Percentiles rank a stretch among this genome's conserved stretches.
Conservation (phyloP, 2,797 vertebrate species). For the Sebastes matsubarae region DNA sequence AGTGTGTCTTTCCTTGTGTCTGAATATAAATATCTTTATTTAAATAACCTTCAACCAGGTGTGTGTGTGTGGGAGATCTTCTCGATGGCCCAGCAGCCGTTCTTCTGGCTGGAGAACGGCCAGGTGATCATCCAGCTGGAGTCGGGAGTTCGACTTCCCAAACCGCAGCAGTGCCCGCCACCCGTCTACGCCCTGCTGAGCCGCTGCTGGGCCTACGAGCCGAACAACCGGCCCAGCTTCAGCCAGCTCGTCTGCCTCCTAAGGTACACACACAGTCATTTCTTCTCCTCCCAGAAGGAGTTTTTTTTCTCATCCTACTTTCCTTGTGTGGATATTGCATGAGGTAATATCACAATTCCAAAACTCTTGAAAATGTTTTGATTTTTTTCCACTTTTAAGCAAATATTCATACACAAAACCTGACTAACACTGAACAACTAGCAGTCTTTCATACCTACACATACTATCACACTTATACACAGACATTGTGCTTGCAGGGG, state of each 20-base stretch:
- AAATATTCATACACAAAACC: too few species aligned
- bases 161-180: slow-evolving; percentile 90
- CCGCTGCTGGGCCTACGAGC: slow-evolving; percentile 94
- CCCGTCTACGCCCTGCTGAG: slow-evolving; percentile 92
- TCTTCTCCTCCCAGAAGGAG: background rate
- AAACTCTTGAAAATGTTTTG: background rate
- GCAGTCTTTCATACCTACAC: too few species aligned
- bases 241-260: slow-evolving; percentile 91
- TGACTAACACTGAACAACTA: too few species aligned
- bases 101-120: slow-evolving; percentile 97
- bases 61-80: slow-evolving; percentile 99
- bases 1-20: background rate
- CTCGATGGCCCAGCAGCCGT: slow-evolving; percentile 93
- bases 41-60: slow-evolving; percentile 73
- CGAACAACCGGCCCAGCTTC: slow-evolving; percentile 89
- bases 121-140: slow-evolving; percentile 96
- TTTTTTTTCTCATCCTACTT: background rate
- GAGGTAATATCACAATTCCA: background rate
- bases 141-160: slow-evolving; percentile 90
- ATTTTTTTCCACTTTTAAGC: too few species aligned
- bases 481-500: too few species aligned
- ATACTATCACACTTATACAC: too few species aligned
- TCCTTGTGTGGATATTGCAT: too few species aligned
- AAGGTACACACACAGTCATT: slow-evolving; percentile 77
- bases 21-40: background rate